Evolutionary conservation across 2,113 vertebrate species (phyloP), one percentile per base, ranked within the genome.

Genomic region (Saccopteryx bilineata): DNA sequence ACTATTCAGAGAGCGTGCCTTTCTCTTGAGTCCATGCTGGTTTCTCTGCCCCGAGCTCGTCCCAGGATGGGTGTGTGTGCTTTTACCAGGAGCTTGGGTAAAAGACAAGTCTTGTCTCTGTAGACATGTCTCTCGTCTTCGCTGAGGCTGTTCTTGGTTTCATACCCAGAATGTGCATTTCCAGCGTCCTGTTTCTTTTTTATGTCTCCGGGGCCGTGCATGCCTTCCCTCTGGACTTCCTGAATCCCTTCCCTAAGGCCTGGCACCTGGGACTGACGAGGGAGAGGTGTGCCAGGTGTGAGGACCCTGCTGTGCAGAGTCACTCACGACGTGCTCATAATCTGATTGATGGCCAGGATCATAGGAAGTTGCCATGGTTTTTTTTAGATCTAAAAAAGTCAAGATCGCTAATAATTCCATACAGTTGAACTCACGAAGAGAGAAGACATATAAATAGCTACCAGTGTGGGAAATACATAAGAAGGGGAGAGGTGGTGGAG

Each of bases 1-100:
- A 0, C 46, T 39, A 1, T 26, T 50, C 60, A 5, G 26, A 26
- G 61, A 39, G 1, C 0, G 18, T 5, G 31, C 14, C 63, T 58
- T 24, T 33, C 26, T 54, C 68, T 14, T 33, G 19, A 13, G 3
- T 14, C 14, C 39, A 3, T 4, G 28, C 31, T 69, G 1, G 7
- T n/a, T 24, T 63, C 14, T 48, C 26, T 2, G 5, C 5, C 71
- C 54, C 3, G 39, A 39, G 39, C 9, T n/a, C 3, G 0, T 61
- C 50, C 71, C 60, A 26, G 63, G 56, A 24, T 14, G 7, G 61
- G 5, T 2, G n/a, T 5, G 5, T 2, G 26, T 61, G 17, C 79
- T 48, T 63, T n/a, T 23, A 46, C 24, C 6, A 12, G 39, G 33
- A 63, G 15, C 12, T 39, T 39, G 39, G 39, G 39, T 2, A 39